A percentile compares a stretch with the other conserved stretches of the same genome.
These are phyloP conservation scores for Callipepla squamata DNA, from an alignment of 2,113 vertebrate genomes.

Conservation along the genomic window DNA sequence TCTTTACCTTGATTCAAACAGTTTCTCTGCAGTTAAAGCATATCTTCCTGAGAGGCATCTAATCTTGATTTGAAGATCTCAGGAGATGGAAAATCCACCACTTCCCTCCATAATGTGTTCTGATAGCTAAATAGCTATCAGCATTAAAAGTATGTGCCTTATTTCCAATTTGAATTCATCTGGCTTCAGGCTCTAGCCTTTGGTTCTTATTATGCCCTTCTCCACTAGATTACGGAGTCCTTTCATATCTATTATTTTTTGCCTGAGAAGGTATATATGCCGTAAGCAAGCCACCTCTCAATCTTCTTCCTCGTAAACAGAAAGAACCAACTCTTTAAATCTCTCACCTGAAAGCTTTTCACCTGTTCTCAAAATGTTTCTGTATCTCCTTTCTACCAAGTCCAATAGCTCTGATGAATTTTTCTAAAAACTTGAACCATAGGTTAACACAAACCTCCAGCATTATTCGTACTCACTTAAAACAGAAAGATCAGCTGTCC, in stretches of 20 bases:
- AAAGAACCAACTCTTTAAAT: constrained; percentile 46
- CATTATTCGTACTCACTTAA: background rate
- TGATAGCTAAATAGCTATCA: constrained; percentile 68
- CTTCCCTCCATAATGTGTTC: constrained; percentile 52
- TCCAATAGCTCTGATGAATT: background rate
- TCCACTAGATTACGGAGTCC: constrained; percentile 63
- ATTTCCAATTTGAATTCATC: constrained; percentile 71
- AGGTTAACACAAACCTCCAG: background rate
- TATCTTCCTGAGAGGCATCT: constrained; percentile 52
- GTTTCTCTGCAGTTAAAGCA: constrained; percentile 48
- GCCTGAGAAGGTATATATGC: constrained; percentile 57
- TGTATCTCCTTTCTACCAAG: background rate
- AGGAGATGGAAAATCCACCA: constrained; percentile 63
- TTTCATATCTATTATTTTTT: constrained; percentile 65
- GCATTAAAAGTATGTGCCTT: constrained; percentile 61
- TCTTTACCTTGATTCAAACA: constrained; percentile 48
- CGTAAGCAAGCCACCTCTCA: constrained; percentile 57
- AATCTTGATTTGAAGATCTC: constrained; percentile 70
- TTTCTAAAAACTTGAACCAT: background rate
- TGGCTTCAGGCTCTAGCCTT: constrained; percentile 60
- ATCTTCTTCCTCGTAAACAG: constrained; percentile 53
- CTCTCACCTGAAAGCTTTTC: constrained; percentile 38
- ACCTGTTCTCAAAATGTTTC: background rate
- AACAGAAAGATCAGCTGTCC: background rate
- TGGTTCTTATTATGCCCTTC: constrained; percentile 58